Base-by-base conservation (phyloP, 1,140 invertebrate species). In the Druon quercuslanigerum region DNA sequence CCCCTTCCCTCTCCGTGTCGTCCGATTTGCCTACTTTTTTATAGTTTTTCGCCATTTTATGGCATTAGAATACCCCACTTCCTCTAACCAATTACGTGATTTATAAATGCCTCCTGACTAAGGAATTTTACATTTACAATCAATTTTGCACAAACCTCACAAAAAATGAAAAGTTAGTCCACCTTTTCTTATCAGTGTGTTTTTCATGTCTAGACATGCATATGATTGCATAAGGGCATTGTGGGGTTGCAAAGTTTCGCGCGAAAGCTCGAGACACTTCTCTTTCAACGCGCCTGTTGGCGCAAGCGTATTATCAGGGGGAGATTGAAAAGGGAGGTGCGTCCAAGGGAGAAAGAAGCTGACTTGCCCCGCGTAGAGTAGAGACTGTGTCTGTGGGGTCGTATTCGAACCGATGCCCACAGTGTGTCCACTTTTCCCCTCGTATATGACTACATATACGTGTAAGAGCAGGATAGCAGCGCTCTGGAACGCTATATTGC, bases 401-500 rank as follows among this genome's bases (percentile, higher is more conserved):
- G 82, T 84, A 84, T 80, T 78, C 14, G 5, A 33, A 19, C 54
- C 20, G 9, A 46, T 60, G 40, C 40, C 60, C 60, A 66, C 40
- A 33, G 25, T 66, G 60, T 16, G 60, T 66, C 60, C 60, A 66
- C 33, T 66, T 66, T 40, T 66, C 20, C 60, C 60, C 60, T 33
- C 20, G 5, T 40, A 14, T 40, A 46, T 46, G 40, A 46, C 7
- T 46, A 25, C 20, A 46, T 46, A 46, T 46, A 46, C 11, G 7
- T 57, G 54, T 16, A 57, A n/a, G 54, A 1, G 19, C 11, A 3
- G 13, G n/a, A 20, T 57, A 57, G 8, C n/a, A 17, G 19, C 19
- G 54, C 54, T 20, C 54, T 57, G 40, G 78, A 79, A 84, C 81
- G 83, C 76, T 82, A 84, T 84, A 84, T 83, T 83, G 84, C 78